Conservation (phyloP, 2,797 vertebrate species). For the Triplophysa yarkandensis region DNA sequence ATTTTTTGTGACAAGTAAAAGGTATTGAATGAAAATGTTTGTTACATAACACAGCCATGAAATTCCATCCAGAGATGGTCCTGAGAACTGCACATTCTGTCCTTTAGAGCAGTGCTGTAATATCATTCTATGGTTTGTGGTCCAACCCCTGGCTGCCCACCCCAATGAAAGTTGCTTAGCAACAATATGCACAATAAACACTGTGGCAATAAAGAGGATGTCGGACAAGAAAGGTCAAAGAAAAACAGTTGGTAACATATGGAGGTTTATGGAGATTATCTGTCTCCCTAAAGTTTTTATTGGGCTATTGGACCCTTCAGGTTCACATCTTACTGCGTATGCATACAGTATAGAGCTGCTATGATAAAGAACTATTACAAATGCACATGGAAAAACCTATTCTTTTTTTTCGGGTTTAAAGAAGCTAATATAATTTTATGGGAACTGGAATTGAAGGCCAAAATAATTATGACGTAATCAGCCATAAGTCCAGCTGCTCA, state of each 20-base stretch:
- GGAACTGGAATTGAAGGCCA: slow-evolving; percentile 23
- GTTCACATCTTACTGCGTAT: neutral
- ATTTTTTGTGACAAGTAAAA: neutral
- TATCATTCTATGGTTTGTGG: slow-evolving; percentile 21
- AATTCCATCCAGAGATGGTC: neutral
- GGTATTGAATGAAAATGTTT: too few relatives aligned
- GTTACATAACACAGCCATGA: neutral
- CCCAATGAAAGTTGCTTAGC: slow-evolving; percentile 41
- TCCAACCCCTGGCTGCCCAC: neutral
- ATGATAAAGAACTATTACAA: neutral
- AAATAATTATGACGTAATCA: slow-evolving; percentile 21
- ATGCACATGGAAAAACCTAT: neutral
- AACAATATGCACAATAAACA: slow-evolving; percentile 45
- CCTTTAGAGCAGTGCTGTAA: neutral
- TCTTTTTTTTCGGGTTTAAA: neutral
- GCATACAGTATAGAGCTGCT: neutral
- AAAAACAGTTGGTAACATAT: slow-evolving; percentile 17
- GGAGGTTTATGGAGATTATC: neutral
- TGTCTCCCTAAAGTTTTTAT: neutral
- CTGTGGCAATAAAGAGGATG: slow-evolving; percentile 21
- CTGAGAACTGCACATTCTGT: neutral
- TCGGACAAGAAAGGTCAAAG: slow-evolving; percentile 3
- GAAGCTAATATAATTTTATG: neutral
- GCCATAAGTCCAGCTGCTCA: slow-evolving; percentile 24
- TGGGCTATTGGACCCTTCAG: slow-evolving; percentile 1